These are phyloP conservation scores for Drosophila glabriapex DNA, from an alignment of 2,888 invertebrate species.

Conservation along the genomic window DNA sequence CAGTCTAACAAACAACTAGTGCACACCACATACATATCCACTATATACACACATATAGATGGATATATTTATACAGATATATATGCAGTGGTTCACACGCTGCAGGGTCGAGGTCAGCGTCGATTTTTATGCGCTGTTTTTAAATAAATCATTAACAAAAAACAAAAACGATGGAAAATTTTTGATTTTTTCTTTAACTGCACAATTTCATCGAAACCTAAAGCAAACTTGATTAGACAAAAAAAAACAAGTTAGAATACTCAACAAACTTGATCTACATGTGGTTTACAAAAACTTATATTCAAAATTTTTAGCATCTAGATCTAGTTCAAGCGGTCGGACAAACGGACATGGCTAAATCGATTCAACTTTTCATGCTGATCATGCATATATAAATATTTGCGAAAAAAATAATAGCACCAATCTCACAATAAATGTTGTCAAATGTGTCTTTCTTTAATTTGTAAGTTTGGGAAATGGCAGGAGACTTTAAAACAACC, in stretches of 20 bases:
- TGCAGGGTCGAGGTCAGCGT: conserved; percentile 70
- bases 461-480: background rate
- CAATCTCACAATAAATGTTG: background rate
- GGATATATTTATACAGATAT: background rate
- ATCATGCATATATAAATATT: background rate
- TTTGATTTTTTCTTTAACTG: background rate
- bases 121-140: conserved; percentile 7
- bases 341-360: background rate
- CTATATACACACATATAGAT: background rate
- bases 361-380: background rate
- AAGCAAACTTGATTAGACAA: background rate
- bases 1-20: conserved; percentile 17
- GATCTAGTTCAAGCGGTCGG: background rate
- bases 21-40: conserved; percentile 16
- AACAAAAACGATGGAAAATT: conserved; percentile 7
- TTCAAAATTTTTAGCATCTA: background rate
- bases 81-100: conserved; percentile 49
- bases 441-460: background rate
- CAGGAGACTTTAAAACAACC: background rate
- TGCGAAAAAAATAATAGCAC: background rate
- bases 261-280: background rate
- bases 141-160: background rate
- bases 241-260: background rate
- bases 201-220: background rate
- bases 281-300: background rate